phyloP scores from a whole-genome alignment of 2,797 vertebrate genomes.

The Cuculus canorus region DNA sequence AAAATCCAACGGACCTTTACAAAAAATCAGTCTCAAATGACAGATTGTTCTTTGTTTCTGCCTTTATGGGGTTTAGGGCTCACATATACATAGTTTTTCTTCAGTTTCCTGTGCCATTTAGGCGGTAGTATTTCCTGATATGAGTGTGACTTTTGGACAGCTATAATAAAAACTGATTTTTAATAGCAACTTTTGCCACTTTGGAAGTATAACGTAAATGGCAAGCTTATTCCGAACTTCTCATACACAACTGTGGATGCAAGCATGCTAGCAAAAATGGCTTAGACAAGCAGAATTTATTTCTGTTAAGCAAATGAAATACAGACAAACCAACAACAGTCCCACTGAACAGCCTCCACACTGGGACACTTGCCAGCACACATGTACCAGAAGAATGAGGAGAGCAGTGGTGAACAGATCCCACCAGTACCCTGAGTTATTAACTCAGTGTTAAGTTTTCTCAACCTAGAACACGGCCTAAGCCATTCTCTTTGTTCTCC shows the following conservation, averaged over 20 bases:
- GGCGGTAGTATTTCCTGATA: neutral
- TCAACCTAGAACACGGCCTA: neutral
- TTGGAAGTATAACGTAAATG: neutral
- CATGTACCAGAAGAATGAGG: neutral
- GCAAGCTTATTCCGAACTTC: neutral
- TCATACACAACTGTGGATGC: neutral
- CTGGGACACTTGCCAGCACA: accelerated
- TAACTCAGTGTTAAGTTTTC: neutral
- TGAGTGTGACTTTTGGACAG: neutral
- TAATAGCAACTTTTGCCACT: neutral
- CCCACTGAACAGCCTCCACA: neutral
- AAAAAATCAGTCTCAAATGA: constrained; percentile 34
- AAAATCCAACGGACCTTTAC: neutral
- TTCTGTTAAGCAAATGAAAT: neutral
- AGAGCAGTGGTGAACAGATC: neutral
- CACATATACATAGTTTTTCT: neutral
- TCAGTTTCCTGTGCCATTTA: neutral
- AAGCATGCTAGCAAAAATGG: neutral
- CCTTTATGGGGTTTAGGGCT: neutral
- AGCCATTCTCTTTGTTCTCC: neutral
- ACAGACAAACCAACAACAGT: neutral
- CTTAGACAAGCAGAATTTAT: neutral
- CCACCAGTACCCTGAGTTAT: accelerated
- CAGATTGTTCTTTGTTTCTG: constrained; percentile 12
- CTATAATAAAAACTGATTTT: neutral